Evolutionary conservation across 2,888 invertebrate genomes (phyloP).

Genomic region (Synanthedon formicaeformis): DNA sequence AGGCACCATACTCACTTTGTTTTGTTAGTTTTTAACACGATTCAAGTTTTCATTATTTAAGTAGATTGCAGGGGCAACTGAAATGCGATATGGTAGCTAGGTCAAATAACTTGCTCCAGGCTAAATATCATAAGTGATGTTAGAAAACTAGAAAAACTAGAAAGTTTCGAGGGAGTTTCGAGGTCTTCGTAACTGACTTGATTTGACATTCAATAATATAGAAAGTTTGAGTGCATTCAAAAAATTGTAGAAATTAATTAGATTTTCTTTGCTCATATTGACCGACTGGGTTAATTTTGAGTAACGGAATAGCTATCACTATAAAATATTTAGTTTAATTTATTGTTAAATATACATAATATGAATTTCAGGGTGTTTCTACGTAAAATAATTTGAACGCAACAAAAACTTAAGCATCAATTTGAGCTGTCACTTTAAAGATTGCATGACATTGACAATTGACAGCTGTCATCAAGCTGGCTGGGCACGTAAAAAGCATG

Average conservation of each 20-base stretch:
- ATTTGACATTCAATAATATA: slow-evolving; percentile 19
- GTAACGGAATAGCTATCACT: too few relatives aligned
- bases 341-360: too few relatives aligned
- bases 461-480: too few relatives aligned
- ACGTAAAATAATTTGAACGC: too few relatives aligned
- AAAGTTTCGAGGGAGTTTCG: slow-evolving; percentile 60
- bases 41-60: neutral
- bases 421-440: too few relatives aligned
- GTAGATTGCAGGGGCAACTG: neutral
- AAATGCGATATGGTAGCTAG: slow-evolving; percentile 3
- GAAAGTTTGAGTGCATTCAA: slow-evolving; percentile 50
- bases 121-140: slow-evolving; percentile 1
- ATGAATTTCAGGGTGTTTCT: too few relatives aligned
- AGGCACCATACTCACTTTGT: slow-evolving; percentile 46
- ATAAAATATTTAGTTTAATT: too few relatives aligned
- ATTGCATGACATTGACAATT: too few relatives aligned
- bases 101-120: slow-evolving; percentile 4
- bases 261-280: too few relatives aligned
- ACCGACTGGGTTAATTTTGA: too few relatives aligned
- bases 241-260: neutral
- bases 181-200: slow-evolving; percentile 46
- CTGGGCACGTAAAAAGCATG: too few relatives aligned
- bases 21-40: neutral
- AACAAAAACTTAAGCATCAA: too few relatives aligned
- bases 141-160: slow-evolving; percentile 58